phyloP scores from a whole-genome alignment of 2,888 invertebrate species.

The Carterocephalus palaemon region DNA sequence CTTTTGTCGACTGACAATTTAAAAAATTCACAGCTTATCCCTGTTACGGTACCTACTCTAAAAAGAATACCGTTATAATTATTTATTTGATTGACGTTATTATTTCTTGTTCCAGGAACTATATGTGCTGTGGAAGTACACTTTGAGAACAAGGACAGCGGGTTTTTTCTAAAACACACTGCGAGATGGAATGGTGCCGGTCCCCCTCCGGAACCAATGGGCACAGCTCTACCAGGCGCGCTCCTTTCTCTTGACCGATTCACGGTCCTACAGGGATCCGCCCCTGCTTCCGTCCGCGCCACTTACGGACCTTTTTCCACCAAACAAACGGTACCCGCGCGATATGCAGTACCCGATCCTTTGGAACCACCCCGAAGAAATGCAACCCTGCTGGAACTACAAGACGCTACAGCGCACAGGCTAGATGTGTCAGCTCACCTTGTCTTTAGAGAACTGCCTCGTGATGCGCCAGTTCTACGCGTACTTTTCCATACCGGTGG shows the following conservation, averaged over 20 bases:
- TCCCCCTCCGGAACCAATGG: slow-evolving; percentile 67
- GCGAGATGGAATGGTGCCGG: slow-evolving; percentile 83
- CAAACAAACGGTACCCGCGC: slow-evolving; percentile 94
- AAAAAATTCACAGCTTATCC: slow-evolving; percentile 60
- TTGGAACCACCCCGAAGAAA: slow-evolving; percentile 81
- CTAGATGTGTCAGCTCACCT: slow-evolving; percentile 96
- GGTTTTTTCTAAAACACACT: slow-evolving; percentile 92
- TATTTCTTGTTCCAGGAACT: slow-evolving; percentile 79
- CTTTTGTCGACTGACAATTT: slow-evolving; percentile 54
- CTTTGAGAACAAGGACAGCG: slow-evolving; percentile 94
- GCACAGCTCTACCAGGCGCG: slow-evolving; percentile 80
- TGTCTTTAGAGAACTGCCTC: slow-evolving; percentile 90
- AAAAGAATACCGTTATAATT: slow-evolving; percentile 40
- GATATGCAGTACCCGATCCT: slow-evolving; percentile 92
- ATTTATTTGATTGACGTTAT: slow-evolving; percentile 33
- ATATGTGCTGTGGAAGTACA: slow-evolving; percentile 90
- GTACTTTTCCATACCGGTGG: slow-evolving; percentile 95
- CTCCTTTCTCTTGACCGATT: slow-evolving; percentile 91
- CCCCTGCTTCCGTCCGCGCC: slow-evolving; percentile 93
- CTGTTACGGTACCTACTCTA: slow-evolving; percentile 45
- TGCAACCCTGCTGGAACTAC: slow-evolving; percentile 77
- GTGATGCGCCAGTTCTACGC: slow-evolving; percentile 93
- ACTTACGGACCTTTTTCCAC: slow-evolving; percentile 97
- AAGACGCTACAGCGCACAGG: slow-evolving; percentile 84
- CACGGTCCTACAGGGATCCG: slow-evolving; percentile 93